Evolutionary conservation across 2,888 invertebrate genomes (phyloP), one percentile per base, ranked within the genome.

Genomic region (Melinaea marsaeus): DNA sequence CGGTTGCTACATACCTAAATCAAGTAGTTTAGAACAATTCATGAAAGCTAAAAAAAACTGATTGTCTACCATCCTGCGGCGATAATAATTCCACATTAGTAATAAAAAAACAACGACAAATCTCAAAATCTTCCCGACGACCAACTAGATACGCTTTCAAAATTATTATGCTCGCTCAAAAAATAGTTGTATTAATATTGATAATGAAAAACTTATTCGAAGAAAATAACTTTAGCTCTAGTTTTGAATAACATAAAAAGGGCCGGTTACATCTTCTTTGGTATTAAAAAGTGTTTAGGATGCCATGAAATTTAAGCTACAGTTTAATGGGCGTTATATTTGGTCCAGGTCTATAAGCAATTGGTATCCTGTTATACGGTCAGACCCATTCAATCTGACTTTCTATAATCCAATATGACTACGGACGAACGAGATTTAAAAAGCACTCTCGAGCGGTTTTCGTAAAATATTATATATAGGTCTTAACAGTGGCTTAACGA

Each of bases 101-200:
- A 84, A 86, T 88, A 88, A 88, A 88, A 88, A 88, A 83, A 79
- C 81, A 74, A 69, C 79, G 76, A 82, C 85, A 84, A 88, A 87
- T 86, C 86, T 81, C 79, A 74, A 85, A 88, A 90, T 88, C 89
- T 88, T 77, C 67, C 73, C 77, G 78, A 80, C 85, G 75, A 78
- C 79, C 87, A 89, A 86, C 87, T 84, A 85, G 81, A 86, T 88
- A 90, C 89, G 90, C 85, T 84, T 86, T 84, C 81, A 77, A 88
- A 88, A 87, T 88, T 82, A 84, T 83, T 88, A 88, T 87, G 82
- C 86, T 81, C 84, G 84, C 84, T 81, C 71, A 71, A 75, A 73
- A 71, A 71, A 71, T 68, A 74, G 73, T 72, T 73, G 60, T 62
- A 54, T 37, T 64, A 55, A 51, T 9, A 7, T 4, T 3, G 11